Evolutionary conservation across 2,888 invertebrate genomes (phyloP).

Genomic region (Frankliniella fusca): DNA sequence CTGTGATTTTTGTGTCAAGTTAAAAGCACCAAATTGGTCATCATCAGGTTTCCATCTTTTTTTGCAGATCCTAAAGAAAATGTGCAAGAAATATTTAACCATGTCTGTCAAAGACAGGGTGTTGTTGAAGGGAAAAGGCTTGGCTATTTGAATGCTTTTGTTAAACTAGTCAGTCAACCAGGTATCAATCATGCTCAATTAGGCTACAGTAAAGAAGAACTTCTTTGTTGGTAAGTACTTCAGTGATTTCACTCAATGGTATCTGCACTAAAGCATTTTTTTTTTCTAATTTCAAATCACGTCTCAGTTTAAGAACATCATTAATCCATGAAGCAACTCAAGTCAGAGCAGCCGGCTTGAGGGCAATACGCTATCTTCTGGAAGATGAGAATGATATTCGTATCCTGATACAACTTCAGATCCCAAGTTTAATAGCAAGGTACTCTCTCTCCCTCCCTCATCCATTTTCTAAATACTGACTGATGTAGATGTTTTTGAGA

Average conservation of each 20-base stretch:
- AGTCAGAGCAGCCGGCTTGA: conserved; percentile 81
- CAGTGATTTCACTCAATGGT: conserved; percentile 27
- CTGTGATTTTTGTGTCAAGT: no score
- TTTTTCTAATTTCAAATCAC: conserved; percentile 30
- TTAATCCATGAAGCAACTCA: conserved; percentile 83
- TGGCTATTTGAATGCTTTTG: conserved; percentile 83
- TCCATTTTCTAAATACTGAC: no score
- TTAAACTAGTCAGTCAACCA: conserved; percentile 67
- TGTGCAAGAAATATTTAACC: conserved; percentile 58
- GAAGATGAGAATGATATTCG: conserved; percentile 72
- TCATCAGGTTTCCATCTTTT: conserved; percentile 9
- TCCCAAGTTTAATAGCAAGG: conserved; percentile 80
- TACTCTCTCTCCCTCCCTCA: conserved; percentile 41
- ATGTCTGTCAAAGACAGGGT: conserved; percentile 58
- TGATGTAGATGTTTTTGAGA: neutral
- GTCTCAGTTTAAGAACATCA: conserved; percentile 74
- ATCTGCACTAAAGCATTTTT: neutral
- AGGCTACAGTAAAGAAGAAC: conserved; percentile 72
- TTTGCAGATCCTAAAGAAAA: conserved; percentile 53
- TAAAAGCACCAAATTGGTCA: no score
- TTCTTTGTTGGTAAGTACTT: conserved; percentile 68
- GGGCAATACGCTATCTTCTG: conserved; percentile 80
- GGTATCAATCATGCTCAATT: conserved; percentile 57
- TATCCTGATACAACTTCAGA: conserved; percentile 71
- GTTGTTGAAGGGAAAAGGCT: conserved; percentile 73